These are phyloP conservation scores for Stenoptilia bipunctidactyla DNA, from an alignment of 2,888 invertebrate species.

Conservation along the genomic window DNA sequence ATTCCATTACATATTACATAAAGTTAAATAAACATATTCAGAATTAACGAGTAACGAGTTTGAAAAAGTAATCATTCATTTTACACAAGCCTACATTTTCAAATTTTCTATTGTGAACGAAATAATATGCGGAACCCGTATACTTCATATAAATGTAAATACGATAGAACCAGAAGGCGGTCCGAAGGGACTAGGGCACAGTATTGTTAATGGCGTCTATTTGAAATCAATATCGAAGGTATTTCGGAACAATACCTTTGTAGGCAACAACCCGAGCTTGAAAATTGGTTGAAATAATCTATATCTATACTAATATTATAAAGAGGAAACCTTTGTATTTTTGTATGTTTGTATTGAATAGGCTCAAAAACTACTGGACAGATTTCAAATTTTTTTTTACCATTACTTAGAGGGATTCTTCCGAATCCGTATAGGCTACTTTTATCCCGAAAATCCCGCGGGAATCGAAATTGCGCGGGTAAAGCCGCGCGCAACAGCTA, in stretches of 20 bases:
- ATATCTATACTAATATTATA: too few relatives aligned
- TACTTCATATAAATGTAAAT: constrained; percentile 51
- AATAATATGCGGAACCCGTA: constrained; percentile 19
- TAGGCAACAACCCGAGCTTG: not conserved
- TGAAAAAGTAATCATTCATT: not conserved
- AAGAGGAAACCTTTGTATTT: too few relatives aligned
- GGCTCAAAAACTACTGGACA: too few relatives aligned
- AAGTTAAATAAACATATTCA: too few relatives aligned
- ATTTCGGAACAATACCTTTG: constrained; percentile 23
- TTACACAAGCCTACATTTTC: not conserved
- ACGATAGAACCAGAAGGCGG: constrained; percentile 24
- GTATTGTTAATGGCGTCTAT: constrained; percentile 22
- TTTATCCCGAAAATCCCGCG: too few relatives aligned
- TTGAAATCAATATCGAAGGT: constrained; percentile 33
- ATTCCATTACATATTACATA: too few relatives aligned
- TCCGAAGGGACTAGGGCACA: constrained; percentile 34
- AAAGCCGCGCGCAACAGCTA: too few relatives aligned
- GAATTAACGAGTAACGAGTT: not conserved
- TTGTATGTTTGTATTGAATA: too few relatives aligned
- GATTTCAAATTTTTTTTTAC: too few relatives aligned
- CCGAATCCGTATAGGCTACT: too few relatives aligned
- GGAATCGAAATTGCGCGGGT: too few relatives aligned
- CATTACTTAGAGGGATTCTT: too few relatives aligned
- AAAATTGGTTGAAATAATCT: not conserved
- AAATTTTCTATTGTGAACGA: not conserved